phyloP scores from a whole-genome alignment of 2,797 vertebrate genomes.

The Trematomus bernacchii region DNA sequence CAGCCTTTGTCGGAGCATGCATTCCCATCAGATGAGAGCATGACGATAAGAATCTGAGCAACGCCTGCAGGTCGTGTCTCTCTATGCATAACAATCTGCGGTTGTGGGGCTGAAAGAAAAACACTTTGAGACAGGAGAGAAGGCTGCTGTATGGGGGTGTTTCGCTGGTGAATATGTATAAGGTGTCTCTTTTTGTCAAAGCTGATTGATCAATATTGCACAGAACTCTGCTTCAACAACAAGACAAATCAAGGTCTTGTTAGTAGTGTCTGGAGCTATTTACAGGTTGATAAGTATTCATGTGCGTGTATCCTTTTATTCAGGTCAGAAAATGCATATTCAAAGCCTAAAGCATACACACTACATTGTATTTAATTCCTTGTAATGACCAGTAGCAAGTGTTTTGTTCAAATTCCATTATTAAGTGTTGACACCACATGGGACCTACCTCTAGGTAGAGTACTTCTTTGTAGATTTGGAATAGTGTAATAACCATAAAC shows the following conservation, averaged over 20 bases:
- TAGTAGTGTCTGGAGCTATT: conserved; percentile 67
- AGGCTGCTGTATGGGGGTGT: conserved; percentile 41
- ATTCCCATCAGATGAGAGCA: conserved; percentile 82
- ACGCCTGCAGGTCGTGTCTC: conserved; percentile 79
- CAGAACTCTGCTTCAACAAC: conserved; percentile 64
- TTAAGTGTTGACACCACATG: neutral
- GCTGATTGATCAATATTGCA: conserved; percentile 77
- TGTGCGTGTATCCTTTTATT: neutral
- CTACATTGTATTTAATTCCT: conserved; percentile 12
- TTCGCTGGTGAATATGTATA: conserved; percentile 77
- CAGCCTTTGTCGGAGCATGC: conserved; percentile 78
- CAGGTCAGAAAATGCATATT: conserved; percentile 22
- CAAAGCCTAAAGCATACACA: neutral
- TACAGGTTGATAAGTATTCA: conserved; percentile 45
- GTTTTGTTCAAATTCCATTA: neutral
- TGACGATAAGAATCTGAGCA: conserved; percentile 83
- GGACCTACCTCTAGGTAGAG: neutral
- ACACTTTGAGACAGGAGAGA: conserved; percentile 49
- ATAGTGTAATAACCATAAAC: neutral
- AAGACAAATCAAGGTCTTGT: conserved; percentile 74
- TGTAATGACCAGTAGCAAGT: neutral
- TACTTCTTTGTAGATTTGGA: neutral
- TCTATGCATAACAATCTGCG: conserved; percentile 84
- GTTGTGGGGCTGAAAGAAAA: conserved; percentile 67
- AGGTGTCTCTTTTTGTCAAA: conserved; percentile 71